Evolutionary conservation across 64 coral and sea anemone genomes (phyloP).

Genomic region (Pocillopora damicornis): DNA sequence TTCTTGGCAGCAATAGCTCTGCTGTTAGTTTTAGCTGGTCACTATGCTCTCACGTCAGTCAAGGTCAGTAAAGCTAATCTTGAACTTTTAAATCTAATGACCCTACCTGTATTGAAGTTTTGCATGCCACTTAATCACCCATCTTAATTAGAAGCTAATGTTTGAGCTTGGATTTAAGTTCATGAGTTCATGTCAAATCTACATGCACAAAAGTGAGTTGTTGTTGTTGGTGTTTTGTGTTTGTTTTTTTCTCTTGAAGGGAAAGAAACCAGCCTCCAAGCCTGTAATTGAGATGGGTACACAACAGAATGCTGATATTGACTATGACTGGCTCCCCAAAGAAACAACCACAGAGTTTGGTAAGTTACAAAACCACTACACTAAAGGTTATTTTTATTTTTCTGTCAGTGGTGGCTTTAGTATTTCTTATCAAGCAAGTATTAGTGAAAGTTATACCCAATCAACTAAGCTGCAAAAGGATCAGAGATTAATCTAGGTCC

Average conservation of each 20-base stretch:
- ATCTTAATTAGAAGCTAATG: no score
- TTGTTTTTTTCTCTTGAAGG: conserved; percentile 18
- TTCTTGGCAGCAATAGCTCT: conserved; percentile 87
- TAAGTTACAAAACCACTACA: conserved; percentile 24
- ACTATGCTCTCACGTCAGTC: conserved; percentile 80
- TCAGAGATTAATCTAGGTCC: no score
- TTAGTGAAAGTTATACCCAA: no score
- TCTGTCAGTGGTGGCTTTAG: background rate
- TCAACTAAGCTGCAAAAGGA: no score
- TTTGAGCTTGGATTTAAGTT: no score
- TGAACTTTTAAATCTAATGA: no score
- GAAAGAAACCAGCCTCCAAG: conserved; percentile 60
- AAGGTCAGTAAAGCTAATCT: conserved; percentile 42
- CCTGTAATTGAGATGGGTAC: conserved; percentile 90
- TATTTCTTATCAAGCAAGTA: background rate
- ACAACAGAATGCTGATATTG: conserved; percentile 85
- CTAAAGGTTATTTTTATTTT: background rate
- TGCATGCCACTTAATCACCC: no score
- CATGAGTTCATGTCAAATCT: no score
- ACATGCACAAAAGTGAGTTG: no score
- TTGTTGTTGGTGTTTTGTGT: no score
- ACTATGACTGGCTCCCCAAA: conserved; percentile 97
- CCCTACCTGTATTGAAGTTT: no score
- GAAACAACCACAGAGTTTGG: conserved; percentile 98
- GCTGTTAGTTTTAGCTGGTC: conserved; percentile 74